Percentiles rank a stretch among this genome's conserved stretches.
phyloP scores from a whole-genome alignment of 2,113 vertebrate genomes.

The Hydrochoerus hydrochaeris region DNA sequence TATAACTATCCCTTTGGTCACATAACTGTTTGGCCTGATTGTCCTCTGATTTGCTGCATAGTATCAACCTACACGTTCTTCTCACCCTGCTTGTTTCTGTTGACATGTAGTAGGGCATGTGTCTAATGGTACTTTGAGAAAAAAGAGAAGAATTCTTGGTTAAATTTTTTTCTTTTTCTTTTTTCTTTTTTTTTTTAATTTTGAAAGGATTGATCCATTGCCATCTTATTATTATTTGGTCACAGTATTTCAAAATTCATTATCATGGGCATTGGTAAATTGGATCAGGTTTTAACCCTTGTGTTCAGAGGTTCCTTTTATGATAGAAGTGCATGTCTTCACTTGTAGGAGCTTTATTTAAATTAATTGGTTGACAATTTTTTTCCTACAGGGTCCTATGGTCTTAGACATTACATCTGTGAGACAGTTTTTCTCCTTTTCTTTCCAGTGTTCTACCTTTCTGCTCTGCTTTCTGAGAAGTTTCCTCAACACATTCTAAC shows the following conservation, averaged over 20 bases:
- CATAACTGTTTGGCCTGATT: background rate
- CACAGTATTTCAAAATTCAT: conserved; percentile 15
- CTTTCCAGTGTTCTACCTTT: conserved; percentile 26
- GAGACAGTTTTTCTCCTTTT: background rate
- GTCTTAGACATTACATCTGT: background rate
- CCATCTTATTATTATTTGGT: conserved; percentile 20
- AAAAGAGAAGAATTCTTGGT: conserved; percentile 35
- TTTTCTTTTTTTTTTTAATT: conserved; percentile 27
- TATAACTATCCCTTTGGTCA: background rate
- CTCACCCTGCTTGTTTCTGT: background rate
- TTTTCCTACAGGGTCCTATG: background rate
- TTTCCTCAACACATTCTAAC: conserved; percentile 17
- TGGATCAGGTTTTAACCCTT: background rate
- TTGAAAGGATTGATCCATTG: background rate
- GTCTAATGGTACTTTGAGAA: conserved; percentile 12
- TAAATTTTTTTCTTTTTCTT: background rate
- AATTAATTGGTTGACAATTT: conserved; percentile 28
- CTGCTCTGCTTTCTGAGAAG: conserved; percentile 43
- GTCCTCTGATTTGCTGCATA: background rate
- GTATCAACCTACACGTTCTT: background rate
- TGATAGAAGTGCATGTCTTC: background rate
- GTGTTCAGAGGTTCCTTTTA: background rate
- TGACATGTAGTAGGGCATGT: background rate
- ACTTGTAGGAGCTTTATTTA: background rate
- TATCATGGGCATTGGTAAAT: background rate